These are phyloP conservation scores for Callionymus lyra DNA, from an alignment of 2,113 vertebrate species.

Conservation along the genomic window DNA sequence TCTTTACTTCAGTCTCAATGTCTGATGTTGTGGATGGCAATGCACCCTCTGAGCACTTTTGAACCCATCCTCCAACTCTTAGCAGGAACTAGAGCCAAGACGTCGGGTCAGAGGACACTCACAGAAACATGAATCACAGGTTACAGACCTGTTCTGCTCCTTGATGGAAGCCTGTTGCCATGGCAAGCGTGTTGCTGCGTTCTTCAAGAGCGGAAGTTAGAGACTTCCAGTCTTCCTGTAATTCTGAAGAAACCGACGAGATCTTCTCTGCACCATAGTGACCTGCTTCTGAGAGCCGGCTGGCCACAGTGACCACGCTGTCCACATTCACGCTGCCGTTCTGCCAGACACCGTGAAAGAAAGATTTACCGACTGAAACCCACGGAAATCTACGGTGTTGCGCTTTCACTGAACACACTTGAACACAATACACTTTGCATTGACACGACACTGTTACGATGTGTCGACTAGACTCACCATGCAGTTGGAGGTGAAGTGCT, in stretches of 20 bases:
- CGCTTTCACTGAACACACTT: too few species aligned
- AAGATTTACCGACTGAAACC: too few species aligned
- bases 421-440: not conserved
- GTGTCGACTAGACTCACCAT: conserved; percentile 71
- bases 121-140: not conserved
- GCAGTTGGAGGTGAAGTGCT: conserved; percentile 98
- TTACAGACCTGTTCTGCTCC: conserved; percentile 86
- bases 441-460: too few species aligned
- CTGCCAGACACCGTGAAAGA: conserved; percentile 50
- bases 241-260: conserved; percentile 81
- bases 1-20: conserved; percentile 83
- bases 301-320: conserved; percentile 90
- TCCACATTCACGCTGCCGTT: conserved; percentile 98
- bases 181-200: conserved; percentile 88
- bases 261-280: conserved; percentile 94
- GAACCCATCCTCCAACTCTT: conserved; percentile 85
- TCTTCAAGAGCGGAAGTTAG: conserved; percentile 88
- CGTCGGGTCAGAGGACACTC: not conserved
- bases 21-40: conserved; percentile 83
- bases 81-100: conserved; percentile 75
- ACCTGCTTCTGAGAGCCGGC: conserved; percentile 82
- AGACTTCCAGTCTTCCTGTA: conserved; percentile 95
- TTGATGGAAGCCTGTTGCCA: conserved; percentile 95
- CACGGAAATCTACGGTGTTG: too few species aligned
- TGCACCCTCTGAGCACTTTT: conserved; percentile 85